Base-by-base conservation (phyloP, 1,140 invertebrate species). In the Colletes gigas region DNA sequence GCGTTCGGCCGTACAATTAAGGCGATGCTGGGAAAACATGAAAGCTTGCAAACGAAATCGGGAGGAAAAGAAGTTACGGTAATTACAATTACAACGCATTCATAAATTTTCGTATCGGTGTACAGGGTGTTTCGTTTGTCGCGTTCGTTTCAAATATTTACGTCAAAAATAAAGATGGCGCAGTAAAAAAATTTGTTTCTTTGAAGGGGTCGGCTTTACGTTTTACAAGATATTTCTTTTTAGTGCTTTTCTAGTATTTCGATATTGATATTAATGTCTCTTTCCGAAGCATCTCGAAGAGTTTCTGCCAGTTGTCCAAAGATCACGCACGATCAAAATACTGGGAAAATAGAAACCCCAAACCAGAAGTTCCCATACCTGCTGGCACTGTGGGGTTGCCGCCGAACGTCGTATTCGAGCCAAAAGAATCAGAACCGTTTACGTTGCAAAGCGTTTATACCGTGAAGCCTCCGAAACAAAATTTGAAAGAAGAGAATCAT, bases 21-120 rank as follows among this genome's bases (percentile, higher is more conserved):
- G 88, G 68, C 87, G 89, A 57, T 90, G 89, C 21, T 90, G 89
- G 89, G 89, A 90, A 74, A 90, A 90, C 62, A 90, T 90, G 89
- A 90, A 90, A 65, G 87, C 87, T 7, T 89, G 88, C 44, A 90
- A 90, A 77, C 85, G 84, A 41, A 86, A 86, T 82, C 84, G 86
- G 0, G 87, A 88, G 19, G 84, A 88, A 41, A 86, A 81, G 12
- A 86, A 78, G 44, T 63, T 78, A 0, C 74, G 86, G 87, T 88
- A 85, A 87, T 39, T 21, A 54, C 19, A 85, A 87, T 39, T 21
- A 54, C 19, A 39, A 66, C 55, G 60, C 14, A 21, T 41, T n/a
- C 6, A 50, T 30, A 6, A 41, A 2, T 3, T 41, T 17, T 41
- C 50, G 4, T 19, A 19, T 70, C 19, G 4, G 8, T n/a, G 52